These are phyloP conservation scores for Caenorhabditis panamensis DNA, from an alignment of 2,888 invertebrate species.

Conservation along the genomic window DNA sequence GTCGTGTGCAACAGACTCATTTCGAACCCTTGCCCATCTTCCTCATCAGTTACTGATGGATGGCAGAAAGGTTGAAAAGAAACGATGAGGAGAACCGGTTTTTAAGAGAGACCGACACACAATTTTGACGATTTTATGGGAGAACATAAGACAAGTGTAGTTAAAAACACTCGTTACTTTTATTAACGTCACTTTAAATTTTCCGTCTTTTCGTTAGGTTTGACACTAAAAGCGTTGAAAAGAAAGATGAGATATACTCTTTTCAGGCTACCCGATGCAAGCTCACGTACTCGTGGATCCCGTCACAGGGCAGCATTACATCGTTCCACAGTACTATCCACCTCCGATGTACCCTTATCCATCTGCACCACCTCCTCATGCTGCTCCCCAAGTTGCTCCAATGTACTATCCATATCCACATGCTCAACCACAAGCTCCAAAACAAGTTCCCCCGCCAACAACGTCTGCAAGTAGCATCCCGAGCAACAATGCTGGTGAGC, in stretches of 20 bases:
- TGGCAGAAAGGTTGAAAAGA: slow-evolving; percentile 31
- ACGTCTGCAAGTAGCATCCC: slow-evolving; percentile 17
- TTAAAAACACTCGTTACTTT: slow-evolving; percentile 55
- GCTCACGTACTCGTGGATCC: slow-evolving; percentile 70
- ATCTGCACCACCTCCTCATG: slow-evolving; percentile 57
- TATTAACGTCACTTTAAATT: slow-evolving; percentile 41
- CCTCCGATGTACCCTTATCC: slow-evolving; percentile 69
- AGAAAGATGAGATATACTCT: not conserved
- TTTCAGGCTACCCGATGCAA: slow-evolving; percentile 68
- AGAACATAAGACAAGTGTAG: slow-evolving; percentile 54
- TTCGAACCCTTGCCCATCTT: slow-evolving; percentile 13
- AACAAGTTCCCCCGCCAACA: slow-evolving; percentile 21
- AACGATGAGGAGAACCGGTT: slow-evolving; percentile 39
- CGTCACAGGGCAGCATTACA: slow-evolving; percentile 70
- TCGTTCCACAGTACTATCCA: slow-evolving; percentile 69
- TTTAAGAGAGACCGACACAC: slow-evolving; percentile 30
- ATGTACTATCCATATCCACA: slow-evolving; percentile 64
- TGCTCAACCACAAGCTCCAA: slow-evolving; percentile 13
- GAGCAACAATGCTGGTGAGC: slow-evolving; percentile 31
- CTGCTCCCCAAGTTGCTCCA: slow-evolving; percentile 27
- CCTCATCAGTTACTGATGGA: slow-evolving; percentile 52
- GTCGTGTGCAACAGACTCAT: slow-evolving; percentile 7
- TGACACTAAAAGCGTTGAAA: slow-evolving; percentile 12
- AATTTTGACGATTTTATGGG: slow-evolving; percentile 53
- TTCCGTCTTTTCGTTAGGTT: slow-evolving; percentile 31